Evolutionary conservation across 2,797 vertebrate genomes (phyloP), one percentile per base, ranked within the genome.

Genomic region (Anniella stebbinsi): DNA sequence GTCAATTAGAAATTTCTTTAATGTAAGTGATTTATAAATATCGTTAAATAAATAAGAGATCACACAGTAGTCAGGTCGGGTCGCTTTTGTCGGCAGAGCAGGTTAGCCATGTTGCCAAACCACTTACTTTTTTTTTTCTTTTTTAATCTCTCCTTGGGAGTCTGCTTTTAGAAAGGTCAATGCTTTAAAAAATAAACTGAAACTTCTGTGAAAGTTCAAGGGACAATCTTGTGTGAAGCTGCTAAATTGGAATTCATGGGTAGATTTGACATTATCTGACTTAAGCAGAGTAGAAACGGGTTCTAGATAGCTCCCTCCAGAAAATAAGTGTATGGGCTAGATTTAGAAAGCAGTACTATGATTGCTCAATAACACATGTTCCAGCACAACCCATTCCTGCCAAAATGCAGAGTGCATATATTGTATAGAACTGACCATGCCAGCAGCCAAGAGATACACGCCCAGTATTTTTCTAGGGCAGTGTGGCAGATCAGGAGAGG

Each of bases 391-490:
- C 23, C 81, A 25, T 89, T 60, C 36, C 28, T 81, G 38, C 38
- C 67, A 82, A 73, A 82, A 11, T n/a, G n/a, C 33, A 51, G 13
- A 30, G 48, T 72, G 38, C 36, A 48, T 86, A 73, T 75, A 70
- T 38, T 36, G 69, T 33, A 36, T 48, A 36, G 11, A 86, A 38
- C 25, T 48, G 76, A 41, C 13, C 0, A 2, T 63, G 30, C 76
- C 57, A 12, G 51, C 41, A 60, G 9, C 30, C 12, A 70, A 41
- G 33, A 33, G 67, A 10, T 28, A 5, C 23, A 75, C 17, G 38
- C 23, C 11, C 54, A 80, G 28, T 6, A 4, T 80, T 48, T 84
- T 80, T 90, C 38, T 86, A 73, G 84, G 89, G 86, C 89, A 86
- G 9, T 86, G 8, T 69, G 54, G 33, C 38, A 73, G 57, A 57